Percentiles rank a stretch among this genome's conserved stretches.
These are phyloP conservation scores for Formica aserva DNA, from an alignment of 2,888 invertebrate genomes.

Conservation along the genomic window DNA sequence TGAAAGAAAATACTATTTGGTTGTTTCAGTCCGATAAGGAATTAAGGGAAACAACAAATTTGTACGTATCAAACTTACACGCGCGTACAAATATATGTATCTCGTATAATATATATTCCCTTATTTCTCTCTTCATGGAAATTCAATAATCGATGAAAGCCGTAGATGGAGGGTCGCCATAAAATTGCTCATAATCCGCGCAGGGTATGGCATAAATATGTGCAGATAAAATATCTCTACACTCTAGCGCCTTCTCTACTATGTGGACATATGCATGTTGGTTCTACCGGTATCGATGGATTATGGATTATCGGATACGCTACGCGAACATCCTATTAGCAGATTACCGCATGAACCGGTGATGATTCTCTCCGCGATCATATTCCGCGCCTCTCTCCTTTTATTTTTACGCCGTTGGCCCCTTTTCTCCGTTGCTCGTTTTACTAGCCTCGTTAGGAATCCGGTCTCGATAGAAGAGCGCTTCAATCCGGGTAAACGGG, in stretches of 20 bases:
- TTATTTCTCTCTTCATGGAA: slow-evolving; percentile 16
- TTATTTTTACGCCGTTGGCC: slow-evolving; percentile 14
- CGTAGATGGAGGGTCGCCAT: slow-evolving; percentile 34
- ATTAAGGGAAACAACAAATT: slow-evolving; percentile 61
- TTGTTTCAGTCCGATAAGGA: slow-evolving; percentile 54
- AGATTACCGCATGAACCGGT: slow-evolving; percentile 78
- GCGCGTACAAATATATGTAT: too few relatives aligned
- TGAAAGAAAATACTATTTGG: slow-evolving; percentile 57
- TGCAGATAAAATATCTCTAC: slow-evolving; percentile 43
- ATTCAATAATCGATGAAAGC: slow-evolving; percentile 53
- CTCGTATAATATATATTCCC: slow-evolving; percentile 6
- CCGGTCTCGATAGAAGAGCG: slow-evolving; percentile 62
- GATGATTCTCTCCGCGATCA: slow-evolving; percentile 77
- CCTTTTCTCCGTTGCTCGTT: slow-evolving; percentile 48
- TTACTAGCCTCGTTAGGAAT: slow-evolving; percentile 55
- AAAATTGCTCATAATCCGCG: slow-evolving; percentile 43
- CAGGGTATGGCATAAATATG: slow-evolving; percentile 50
- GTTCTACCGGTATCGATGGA: slow-evolving; percentile 68
- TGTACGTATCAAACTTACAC: slow-evolving; percentile 25
- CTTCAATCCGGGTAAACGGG: slow-evolving; percentile 60
- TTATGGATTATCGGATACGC: slow-evolving; percentile 76
- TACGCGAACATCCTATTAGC: slow-evolving; percentile 80
- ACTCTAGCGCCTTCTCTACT: background rate
- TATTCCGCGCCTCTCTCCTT: slow-evolving; percentile 50
- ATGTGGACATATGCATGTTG: slow-evolving; percentile 33